Base-by-base conservation (phyloP, 2,888 invertebrate genomes). In the Anodontia alba region DNA sequence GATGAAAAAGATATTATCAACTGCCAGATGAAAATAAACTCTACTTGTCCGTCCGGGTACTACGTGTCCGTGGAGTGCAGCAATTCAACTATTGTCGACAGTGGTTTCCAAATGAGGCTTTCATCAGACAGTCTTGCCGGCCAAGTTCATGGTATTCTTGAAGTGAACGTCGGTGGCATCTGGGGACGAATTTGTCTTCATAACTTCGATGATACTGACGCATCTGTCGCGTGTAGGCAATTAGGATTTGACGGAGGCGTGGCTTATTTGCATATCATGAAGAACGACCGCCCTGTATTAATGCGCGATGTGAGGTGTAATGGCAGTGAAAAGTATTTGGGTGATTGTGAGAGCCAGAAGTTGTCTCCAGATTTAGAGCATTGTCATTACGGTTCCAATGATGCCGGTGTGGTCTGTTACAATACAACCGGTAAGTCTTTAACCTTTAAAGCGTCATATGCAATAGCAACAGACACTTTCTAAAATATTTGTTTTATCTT, bases 151-250 rank as follows among this genome's bases (percentile, higher is more conserved):
- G 93, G 93, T 17, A 92, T 92, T 29, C 93, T 97, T 15, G 97
- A 97, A 95, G 96, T 97, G 1, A 96, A 96, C 94, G 95, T 96
- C 96, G 93, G 94, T 78, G 96, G 96, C 0, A 95, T 95, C 78
- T 97, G 96, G 96, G 97, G 97, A 0, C 96, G 96, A 83, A 95
- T 97, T 15, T 97, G 97, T 92, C 97, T 97, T 91, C 96, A 97
- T 87, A 96, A 96, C 86, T 97, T 97, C 91, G 96, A 96, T 12
- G 94, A 96, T 83, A 95, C 94, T 31, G 96, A 96, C 88, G 97
- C 97, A 0, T 95, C 96, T 87, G 96, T 97, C 0, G 87, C 89
- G 0, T 92, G 92, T 80, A 76, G 82, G 69, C 80, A 88, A 36
- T 69, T 91, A 1, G 90, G 89, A 5, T 91, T 84, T 62, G 87